Conservation (phyloP, 2,797 vertebrate species). For the Acridotheres tristis region DNA sequence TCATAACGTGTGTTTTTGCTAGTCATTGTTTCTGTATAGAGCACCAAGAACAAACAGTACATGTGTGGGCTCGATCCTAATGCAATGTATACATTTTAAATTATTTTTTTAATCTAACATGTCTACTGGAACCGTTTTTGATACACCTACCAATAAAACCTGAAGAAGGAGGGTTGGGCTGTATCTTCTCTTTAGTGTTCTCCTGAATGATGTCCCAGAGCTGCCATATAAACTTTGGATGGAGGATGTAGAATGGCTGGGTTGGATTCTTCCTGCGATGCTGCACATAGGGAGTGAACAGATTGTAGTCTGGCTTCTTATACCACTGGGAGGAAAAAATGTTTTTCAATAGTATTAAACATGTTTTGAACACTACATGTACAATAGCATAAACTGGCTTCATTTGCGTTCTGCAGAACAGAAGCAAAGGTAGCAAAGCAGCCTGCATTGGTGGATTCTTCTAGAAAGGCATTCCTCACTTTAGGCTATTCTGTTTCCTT, state of each 20-base stretch:
- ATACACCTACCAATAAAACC: slow-evolving; percentile 92
- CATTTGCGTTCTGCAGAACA: neutral
- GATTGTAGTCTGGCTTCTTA: slow-evolving; percentile 93
- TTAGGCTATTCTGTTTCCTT: neutral
- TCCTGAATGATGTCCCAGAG: slow-evolving; percentile 98
- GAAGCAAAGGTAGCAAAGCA: neutral
- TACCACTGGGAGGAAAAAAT: slow-evolving; percentile 85
- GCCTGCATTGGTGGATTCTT: neutral
- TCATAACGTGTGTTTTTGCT: neutral
- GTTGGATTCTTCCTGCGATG: slow-evolving; percentile 86
- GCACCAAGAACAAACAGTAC: neutral
- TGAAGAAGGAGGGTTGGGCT: slow-evolving; percentile 97
- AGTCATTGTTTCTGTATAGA: neutral
- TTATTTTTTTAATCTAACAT: neutral
- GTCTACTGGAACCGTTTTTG: neutral
- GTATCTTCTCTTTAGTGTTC: slow-evolving; percentile 94
- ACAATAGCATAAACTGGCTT: neutral
- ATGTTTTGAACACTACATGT: neutral
- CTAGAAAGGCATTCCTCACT: neutral
- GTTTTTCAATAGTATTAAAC: neutral
- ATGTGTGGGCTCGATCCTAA: neutral
- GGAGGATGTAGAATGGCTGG: slow-evolving; percentile 96
- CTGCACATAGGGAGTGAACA: slow-evolving; percentile 91
- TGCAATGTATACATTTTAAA: neutral
- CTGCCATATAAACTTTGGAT: slow-evolving; percentile 95